These are phyloP conservation scores for Characodon lateralis DNA, from an alignment of 2,797 vertebrate genomes.

Conservation along the genomic window DNA sequence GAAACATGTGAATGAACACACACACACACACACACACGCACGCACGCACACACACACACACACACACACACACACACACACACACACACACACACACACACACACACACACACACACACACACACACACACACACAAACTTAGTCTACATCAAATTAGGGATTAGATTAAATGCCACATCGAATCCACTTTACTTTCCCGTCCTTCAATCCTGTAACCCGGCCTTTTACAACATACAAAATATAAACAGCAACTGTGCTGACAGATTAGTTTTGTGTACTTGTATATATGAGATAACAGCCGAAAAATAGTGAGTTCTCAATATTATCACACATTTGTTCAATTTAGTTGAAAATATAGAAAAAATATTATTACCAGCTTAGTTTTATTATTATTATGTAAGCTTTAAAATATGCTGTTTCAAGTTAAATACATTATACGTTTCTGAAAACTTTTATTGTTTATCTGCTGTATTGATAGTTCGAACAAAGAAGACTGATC, in stretches of 20 bases:
- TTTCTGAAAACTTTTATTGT: too few species aligned
- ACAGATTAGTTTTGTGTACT: constrained; percentile 41
- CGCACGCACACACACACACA: neutral
- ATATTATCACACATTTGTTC: too few species aligned
- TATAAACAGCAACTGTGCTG: constrained; percentile 58
- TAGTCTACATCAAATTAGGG: constrained; percentile 40
- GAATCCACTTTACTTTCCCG: constrained; percentile 63
- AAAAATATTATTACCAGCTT: too few species aligned
- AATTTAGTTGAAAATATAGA: too few species aligned
- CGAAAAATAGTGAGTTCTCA: too few species aligned
- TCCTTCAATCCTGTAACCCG: constrained; percentile 28
- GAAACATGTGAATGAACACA: constrained; percentile 31
- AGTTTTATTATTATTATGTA: too few species aligned
- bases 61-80: too few species aligned
- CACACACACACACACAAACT: neutral
- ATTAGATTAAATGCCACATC: constrained; percentile 59
- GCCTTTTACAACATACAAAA: constrained; percentile 43
- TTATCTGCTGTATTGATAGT: too few species aligned
- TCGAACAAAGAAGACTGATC: too few species aligned
- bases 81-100: constrained; percentile 1
- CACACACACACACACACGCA: neutral
- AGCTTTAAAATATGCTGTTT: too few species aligned
- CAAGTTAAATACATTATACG: too few species aligned
- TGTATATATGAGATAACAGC: neutral
- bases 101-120: neutral